Evolutionary conservation across 2,113 vertebrate species (phyloP), one percentile per base, ranked within the genome.

Genomic region (Phylloscopus trochilus): DNA sequence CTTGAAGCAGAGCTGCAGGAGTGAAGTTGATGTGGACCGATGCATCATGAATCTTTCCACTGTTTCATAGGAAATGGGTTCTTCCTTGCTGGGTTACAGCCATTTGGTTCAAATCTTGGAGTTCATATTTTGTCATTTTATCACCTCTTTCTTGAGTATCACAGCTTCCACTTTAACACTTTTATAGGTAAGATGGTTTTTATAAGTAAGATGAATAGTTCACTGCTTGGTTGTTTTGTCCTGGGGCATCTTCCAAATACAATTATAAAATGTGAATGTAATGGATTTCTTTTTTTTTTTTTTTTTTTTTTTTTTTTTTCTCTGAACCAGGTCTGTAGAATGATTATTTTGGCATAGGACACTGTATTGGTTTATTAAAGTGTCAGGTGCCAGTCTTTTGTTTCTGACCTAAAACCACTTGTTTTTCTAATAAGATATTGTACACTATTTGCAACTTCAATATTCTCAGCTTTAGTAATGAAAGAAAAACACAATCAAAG

Each of bases 401-500:
- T 83, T 60, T 95, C 75, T 89, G 35, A 95, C 39, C 10, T 83
- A 78, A 56, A 88, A 92, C 33, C 22, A 72, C 41, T 90, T 95
- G 91, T 95, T 96, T 89, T 91, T 88, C 87, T 90, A 90, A 94
- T 91, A 95, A 81, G 91, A 93, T 92, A 79, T 79, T 87, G 41
- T 88, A 82, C 31, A 21, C 24, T 75, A 74, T 96, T 95, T 95
- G 51, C 35, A 87, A 58, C 33, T 90, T 44, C 53, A 94, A 47
- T 87, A 92, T 69, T 93, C 80, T 76, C 76, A 81, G n/a, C 76
- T 81, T 86, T 87, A 91, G 59, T 93, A 92, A 76, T 82, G 46
- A 95, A 93, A 80, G 58, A 90, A 96, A 95, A 91, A 62, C 58
- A 81, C 51, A 87, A 68, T 87, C 75, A 94, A 69, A 28, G 21